phyloP scores from a whole-genome alignment of 2,888 invertebrate genomes.

The Bombylius major region DNA sequence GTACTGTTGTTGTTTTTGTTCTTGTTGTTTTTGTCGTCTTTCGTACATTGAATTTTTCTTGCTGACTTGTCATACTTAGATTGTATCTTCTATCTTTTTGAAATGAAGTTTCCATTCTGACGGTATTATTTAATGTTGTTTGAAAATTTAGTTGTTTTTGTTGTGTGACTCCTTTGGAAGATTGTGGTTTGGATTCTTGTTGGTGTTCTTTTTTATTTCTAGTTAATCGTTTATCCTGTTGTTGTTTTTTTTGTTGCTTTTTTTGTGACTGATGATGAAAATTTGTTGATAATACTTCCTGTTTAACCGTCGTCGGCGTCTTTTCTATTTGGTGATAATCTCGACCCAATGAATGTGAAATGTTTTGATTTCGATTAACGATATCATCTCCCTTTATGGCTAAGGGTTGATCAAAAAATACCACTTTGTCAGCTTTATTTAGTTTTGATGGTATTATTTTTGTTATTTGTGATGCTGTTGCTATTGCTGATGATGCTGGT shows the following conservation, averaged over 20 bases:
- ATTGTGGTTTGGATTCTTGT: neutral
- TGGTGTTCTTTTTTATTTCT: neutral
- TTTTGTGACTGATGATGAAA: neutral
- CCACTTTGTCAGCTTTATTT: slow-evolving; percentile 13
- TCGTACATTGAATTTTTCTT: neutral
- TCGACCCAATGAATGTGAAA: slow-evolving; percentile 6
- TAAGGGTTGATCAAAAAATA: slow-evolving; percentile 6
- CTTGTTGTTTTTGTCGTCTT: too few relatives aligned
- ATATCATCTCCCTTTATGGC: slow-evolving; percentile 9
- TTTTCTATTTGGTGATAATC: slow-evolving; percentile 5
- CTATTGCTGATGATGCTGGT: neutral
- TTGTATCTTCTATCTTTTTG: neutral
- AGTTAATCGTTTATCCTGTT: neutral
- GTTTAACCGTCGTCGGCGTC: neutral
- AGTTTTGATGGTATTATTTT: slow-evolving; percentile 13
- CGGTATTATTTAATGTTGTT: neutral
- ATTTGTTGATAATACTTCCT: neutral
- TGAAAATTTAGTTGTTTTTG: neutral
- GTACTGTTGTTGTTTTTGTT: too few relatives aligned
- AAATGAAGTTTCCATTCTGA: neutral
- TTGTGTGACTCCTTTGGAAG: neutral
- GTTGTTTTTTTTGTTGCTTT: neutral
- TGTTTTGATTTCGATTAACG: slow-evolving; percentile 11
- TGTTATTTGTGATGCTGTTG: slow-evolving; percentile 15
- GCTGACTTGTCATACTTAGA: neutral